A percentile compares a stretch with the other conserved stretches of the same genome.
These are phyloP conservation scores for Masnerella sp. DNA, from an alignment of 2,888 invertebrate species.

Conservation along the genomic window DNA sequence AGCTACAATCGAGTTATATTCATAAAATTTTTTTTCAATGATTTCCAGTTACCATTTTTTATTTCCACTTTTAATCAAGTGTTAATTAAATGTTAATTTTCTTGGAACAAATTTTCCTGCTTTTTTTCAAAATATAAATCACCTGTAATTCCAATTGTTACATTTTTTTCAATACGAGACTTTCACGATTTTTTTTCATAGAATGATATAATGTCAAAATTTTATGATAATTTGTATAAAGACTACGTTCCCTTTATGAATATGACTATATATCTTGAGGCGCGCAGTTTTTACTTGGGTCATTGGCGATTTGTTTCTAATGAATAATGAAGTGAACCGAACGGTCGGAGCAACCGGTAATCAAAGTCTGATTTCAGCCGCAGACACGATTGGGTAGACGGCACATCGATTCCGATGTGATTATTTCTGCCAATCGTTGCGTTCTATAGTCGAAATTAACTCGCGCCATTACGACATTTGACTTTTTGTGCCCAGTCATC, in stretches of 20 bases:
- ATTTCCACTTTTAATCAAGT: too few species aligned
- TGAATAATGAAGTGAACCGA: constrained; percentile 42
- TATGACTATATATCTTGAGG: constrained; percentile 40
- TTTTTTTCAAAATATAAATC: too few species aligned
- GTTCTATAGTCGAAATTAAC: constrained; percentile 33
- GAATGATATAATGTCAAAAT: constrained; percentile 3
- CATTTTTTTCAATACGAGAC: too few species aligned
- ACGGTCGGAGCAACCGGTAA: constrained; percentile 28
- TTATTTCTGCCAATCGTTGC: constrained; percentile 36
- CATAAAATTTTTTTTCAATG: too few species aligned
- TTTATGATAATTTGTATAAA: constrained; percentile 12
- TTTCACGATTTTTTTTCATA: constrained; percentile 3
- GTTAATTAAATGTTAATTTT: too few species aligned
- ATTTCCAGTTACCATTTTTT: too few species aligned
- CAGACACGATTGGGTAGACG: constrained; percentile 30
- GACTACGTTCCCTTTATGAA: constrained; percentile 32
- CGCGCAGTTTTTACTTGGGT: constrained; percentile 24
- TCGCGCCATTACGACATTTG: constrained; percentile 26
- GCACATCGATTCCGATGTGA: constrained; percentile 14
- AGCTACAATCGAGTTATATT: too few species aligned
- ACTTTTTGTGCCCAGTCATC: constrained; percentile 28
- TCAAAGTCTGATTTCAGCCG: constrained; percentile 34
- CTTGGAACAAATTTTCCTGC: too few species aligned
- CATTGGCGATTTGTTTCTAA: constrained; percentile 42
- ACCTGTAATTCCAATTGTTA: too few species aligned